Evolutionary conservation across 92 coral and sea anemone species (phyloP).

Genomic region (Umimayanthus chanpuru): DNA sequence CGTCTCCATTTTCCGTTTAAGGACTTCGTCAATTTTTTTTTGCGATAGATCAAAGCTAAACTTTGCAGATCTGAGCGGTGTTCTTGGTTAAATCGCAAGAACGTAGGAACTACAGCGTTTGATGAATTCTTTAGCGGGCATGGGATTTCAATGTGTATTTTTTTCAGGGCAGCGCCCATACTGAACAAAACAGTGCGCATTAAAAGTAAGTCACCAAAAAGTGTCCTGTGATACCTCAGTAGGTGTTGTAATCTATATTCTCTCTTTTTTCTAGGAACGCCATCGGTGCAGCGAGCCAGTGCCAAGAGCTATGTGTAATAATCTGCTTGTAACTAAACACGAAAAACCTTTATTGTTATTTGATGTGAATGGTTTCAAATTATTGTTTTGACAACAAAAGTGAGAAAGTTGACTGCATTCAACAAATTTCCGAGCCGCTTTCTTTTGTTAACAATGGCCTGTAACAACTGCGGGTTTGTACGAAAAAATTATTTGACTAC

Average conservation of each 20-base stretch:
- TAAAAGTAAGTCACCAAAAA: not conserved
- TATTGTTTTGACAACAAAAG: not conserved
- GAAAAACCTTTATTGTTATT: not conserved
- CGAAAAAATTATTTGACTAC: conserved; percentile 5
- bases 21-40: no score
- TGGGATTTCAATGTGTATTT: no score
- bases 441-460: not conserved
- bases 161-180: no score
- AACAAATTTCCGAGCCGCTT: conserved; percentile 9
- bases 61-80: no score
- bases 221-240: not conserved
- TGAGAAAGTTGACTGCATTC: not conserved
- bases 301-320: conserved; percentile 29
- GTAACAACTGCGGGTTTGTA: not conserved
- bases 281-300: conserved; percentile 12
- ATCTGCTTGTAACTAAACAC: not conserved
- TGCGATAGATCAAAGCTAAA: no score
- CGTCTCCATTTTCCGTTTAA: no score
- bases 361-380: conserved; percentile 20
- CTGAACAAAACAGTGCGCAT: not conserved
- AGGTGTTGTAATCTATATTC: not conserved
- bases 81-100: no score
- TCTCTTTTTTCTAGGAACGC: conserved; percentile 10
- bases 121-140: no score
- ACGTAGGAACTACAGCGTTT: no score